phyloP scores from a whole-genome alignment of 37 sponge, comb jelly and placozoan species.

The Aphrocallistes beatrix region DNA sequence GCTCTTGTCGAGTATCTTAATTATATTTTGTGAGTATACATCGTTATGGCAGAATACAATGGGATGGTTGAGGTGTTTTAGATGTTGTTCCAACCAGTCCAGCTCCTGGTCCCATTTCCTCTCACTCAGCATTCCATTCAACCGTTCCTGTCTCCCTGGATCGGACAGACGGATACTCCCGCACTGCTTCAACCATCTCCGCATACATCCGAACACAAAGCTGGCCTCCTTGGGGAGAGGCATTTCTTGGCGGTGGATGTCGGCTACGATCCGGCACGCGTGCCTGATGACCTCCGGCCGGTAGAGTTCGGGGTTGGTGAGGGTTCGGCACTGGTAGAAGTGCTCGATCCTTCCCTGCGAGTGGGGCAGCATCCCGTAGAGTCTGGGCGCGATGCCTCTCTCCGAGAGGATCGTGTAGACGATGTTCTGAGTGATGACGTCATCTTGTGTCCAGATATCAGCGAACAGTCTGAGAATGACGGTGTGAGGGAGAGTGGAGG shows the following conservation, averaged over 20 bases:
- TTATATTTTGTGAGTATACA: constrained; percentile 4
- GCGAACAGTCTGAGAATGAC: not conserved
- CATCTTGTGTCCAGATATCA: not conserved
- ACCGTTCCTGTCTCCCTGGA: not conserved
- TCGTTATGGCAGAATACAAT: constrained; percentile 12
- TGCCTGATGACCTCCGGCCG: not conserved
- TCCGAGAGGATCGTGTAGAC: not conserved
- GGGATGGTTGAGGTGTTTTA: not conserved
- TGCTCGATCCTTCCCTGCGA: not conserved
- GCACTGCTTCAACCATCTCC: not conserved
- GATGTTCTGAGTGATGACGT: constrained; percentile 2
- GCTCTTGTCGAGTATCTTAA: not conserved
- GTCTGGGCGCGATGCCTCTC: not conserved
- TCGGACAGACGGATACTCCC: not conserved
- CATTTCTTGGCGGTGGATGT: not conserved
- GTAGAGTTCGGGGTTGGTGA: not conserved
- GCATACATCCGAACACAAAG: constrained; percentile 13
- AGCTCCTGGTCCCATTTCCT: constrained; percentile 11
- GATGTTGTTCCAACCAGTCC: not conserved
- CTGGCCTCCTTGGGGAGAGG: not conserved
- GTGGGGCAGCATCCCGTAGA: not conserved
- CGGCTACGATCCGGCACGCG: not conserved
- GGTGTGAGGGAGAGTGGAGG: not conserved
- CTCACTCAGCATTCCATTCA: constrained; percentile 14
- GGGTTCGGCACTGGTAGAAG: not conserved